Evolutionary conservation across 2,888 invertebrate genomes (phyloP), one percentile per base, ranked within the genome.

Genomic region (Eupithecia centaureata): DNA sequence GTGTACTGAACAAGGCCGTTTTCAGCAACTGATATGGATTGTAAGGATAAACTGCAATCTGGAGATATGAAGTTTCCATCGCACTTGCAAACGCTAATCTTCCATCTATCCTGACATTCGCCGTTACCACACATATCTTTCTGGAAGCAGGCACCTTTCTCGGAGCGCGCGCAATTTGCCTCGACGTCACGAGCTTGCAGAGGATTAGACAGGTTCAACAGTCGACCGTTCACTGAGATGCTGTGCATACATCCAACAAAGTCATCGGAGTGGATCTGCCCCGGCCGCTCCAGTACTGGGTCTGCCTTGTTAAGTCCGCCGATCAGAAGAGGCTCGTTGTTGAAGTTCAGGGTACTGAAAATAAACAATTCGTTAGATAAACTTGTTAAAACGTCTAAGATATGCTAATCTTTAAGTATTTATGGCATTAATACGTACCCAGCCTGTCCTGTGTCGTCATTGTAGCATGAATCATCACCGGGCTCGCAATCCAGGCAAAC

Each of bases 191-290:
- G 94, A 4, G 96, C 95, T 61, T 95, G 93, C 2, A 97, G 77
- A 0, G 98, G 97, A 76, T 94, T 95, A 68, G 97, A 97, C 62
- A 98, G 91, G 83, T 98, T 98, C 28, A 98, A 85, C 0, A 95
- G 92, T 27, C 97, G 95, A 4, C 98, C 98, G 81, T 99, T 98
- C 63, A 99, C 95, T 0, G 96, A 95, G 1, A 98, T 96, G 76
- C 97, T 97, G 82, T 98, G 98, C 75, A 99, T 95, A 83, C 99
- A 99, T 5, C 99, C 99, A 18, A 98, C 96, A 70, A 99, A 95
- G 85, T 99, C 98, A 83, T 98, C 98, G 0, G 98, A 96, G 79
- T 96, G 96, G 47, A 99, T 95, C 89, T 98, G 98, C 0, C 97
- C 98, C 0, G 97, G 97, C 56, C 98, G 95, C 85, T 98, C 97